phyloP scores from a whole-genome alignment of 2,888 invertebrate genomes.

The Holacanthella duospinosa region DNA sequence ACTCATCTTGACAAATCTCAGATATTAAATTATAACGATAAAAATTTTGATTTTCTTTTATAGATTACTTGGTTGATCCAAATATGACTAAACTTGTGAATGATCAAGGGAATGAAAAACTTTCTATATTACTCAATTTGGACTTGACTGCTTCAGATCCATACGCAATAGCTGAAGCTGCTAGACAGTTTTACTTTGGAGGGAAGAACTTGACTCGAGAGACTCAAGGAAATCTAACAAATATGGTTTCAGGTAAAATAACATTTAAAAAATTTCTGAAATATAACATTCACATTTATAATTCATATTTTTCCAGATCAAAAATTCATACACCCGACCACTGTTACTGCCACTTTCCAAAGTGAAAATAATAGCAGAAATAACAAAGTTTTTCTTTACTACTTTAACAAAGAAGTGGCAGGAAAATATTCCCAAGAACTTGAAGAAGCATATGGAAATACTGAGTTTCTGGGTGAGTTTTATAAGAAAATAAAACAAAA shows the following conservation, averaged over 20 bases:
- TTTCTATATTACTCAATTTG: neutral
- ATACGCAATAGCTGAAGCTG: neutral
- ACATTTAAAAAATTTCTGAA: no score
- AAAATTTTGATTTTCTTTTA: neutral
- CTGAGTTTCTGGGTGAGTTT: conserved; percentile 3
- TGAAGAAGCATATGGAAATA: neutral
- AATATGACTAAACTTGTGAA: neutral
- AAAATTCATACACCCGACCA: neutral
- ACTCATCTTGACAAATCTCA: no score
- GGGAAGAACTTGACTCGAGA: neutral
- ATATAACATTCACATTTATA: no score
- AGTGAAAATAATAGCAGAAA: neutral
- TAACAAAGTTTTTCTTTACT: conserved; percentile 8
- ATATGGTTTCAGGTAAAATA: neutral
- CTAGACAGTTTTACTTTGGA: conserved; percentile 2
- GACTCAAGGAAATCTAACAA: neutral
- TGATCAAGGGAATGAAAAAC: neutral
- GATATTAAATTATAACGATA: no score
- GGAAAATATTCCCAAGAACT: neutral
- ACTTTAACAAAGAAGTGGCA: neutral
- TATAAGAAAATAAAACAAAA: no score
- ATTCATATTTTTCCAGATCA: no score
- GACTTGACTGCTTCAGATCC: neutral
- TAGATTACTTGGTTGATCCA: neutral
- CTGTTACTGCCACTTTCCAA: conserved; percentile 4